Conservation (phyloP, 2,113 vertebrate species). For the Lethenteron camtschaticum region DNA sequence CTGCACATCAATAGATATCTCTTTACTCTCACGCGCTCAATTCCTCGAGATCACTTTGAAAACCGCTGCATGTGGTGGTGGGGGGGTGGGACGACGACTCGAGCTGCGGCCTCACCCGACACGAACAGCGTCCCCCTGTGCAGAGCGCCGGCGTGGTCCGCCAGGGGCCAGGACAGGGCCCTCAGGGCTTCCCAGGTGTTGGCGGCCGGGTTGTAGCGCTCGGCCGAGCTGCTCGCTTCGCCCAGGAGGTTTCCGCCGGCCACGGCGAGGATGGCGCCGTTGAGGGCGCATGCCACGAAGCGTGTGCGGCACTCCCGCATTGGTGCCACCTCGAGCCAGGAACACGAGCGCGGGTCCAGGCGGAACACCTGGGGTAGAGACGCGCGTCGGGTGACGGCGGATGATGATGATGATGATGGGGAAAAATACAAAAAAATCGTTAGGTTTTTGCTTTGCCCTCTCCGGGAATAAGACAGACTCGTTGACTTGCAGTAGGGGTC, state of each 20-base stretch:
- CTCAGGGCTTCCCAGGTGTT: slow-evolving; percentile 17
- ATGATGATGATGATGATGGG: too few relatives aligned
- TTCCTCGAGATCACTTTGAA: not conserved
- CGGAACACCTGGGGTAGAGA: slow-evolving; percentile 16
- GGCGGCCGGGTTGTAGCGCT: slow-evolving; percentile 13
- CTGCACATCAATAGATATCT: not conserved
- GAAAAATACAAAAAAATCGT: too few relatives aligned
- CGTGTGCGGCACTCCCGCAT: slow-evolving; percentile 16
- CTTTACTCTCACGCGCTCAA: not conserved
- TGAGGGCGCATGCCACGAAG: slow-evolving; percentile 14
- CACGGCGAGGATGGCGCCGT: slow-evolving; percentile 12
- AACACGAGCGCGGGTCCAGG: slow-evolving; percentile 14
- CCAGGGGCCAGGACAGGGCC: slow-evolving; percentile 14
- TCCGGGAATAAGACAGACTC: too few relatives aligned
- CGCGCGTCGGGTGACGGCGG: too few relatives aligned
- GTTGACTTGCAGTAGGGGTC: too few relatives aligned
- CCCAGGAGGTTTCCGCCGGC: slow-evolving; percentile 18
- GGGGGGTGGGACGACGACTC: not conserved
- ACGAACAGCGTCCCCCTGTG: slow-evolving; percentile 20
- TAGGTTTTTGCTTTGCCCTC: too few relatives aligned
- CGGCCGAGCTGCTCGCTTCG: slow-evolving; percentile 12
- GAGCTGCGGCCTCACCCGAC: slow-evolving; percentile 13
- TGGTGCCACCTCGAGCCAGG: slow-evolving; percentile 18
- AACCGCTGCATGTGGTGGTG: not conserved
- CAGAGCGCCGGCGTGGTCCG: slow-evolving; percentile 17